phyloP scores from a whole-genome alignment of 2,797 vertebrate species.

The Telmatherina bonti region DNA sequence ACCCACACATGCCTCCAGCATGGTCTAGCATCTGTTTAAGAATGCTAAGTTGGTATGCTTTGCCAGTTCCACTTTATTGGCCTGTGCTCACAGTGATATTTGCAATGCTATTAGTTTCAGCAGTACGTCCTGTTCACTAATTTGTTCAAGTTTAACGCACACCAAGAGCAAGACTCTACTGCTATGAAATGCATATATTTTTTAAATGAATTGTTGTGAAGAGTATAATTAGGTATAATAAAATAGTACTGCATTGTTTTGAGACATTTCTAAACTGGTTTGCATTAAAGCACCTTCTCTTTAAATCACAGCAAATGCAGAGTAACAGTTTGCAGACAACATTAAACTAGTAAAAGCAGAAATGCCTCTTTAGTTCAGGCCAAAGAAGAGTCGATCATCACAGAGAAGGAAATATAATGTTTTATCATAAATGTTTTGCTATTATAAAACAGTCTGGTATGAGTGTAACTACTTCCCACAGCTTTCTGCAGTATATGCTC shows the following conservation, averaged over 20 bases:
- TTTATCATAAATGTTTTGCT: conserved; percentile 6
- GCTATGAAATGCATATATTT: not conserved
- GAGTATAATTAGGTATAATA: not conserved
- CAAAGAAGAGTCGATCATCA: not conserved
- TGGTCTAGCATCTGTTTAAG: conserved; percentile 47
- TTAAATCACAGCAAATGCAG: not conserved
- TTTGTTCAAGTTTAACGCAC: not conserved
- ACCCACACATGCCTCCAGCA: conserved; percentile 56
- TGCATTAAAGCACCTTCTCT: not conserved
- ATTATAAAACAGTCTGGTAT: not conserved
- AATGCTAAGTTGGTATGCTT: conserved; percentile 35
- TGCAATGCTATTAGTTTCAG: conserved; percentile 24
- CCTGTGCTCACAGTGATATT: conserved; percentile 19
- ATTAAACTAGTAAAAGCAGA: too few species aligned
- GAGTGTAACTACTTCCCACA: not conserved
- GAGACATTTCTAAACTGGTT: not conserved
- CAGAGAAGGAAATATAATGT: not conserved
- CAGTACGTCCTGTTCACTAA: not conserved
- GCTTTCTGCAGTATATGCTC: not conserved
- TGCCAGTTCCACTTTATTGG: conserved; percentile 34
- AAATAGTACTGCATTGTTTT: not conserved
- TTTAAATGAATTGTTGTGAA: conserved; percentile 1
- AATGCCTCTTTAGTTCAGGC: not conserved
- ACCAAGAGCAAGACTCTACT: conserved; percentile 1
- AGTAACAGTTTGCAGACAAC: not conserved